phyloP scores from a whole-genome alignment of 2,113 vertebrate genomes.

The Sardina pilchardus region DNA sequence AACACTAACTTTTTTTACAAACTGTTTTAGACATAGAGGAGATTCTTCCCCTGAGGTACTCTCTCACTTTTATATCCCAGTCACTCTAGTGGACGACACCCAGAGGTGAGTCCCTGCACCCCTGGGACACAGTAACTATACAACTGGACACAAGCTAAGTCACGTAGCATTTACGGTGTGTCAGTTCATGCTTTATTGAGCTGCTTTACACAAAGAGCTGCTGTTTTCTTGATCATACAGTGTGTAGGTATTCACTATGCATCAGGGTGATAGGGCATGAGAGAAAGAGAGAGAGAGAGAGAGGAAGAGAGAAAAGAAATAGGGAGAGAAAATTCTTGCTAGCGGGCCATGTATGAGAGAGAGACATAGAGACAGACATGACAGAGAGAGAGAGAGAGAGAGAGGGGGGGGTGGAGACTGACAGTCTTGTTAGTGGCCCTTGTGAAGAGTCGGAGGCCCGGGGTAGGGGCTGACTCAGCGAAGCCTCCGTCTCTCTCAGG shows the following conservation, averaged over 20 bases:
- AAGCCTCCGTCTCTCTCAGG: neutral
- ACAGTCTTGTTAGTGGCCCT: neutral
- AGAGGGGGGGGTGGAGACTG: neutral
- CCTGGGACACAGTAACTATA: neutral
- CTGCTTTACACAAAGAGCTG: neutral
- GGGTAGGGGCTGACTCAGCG: neutral
- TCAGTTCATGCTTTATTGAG: neutral
- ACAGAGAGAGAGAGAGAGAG: neutral
- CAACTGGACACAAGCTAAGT: neutral
- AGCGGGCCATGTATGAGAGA: neutral
- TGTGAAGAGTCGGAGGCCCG: neutral
- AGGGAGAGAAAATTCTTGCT: neutral
- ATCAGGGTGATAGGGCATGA: neutral
- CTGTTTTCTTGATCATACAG: neutral
- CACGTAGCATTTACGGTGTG: neutral
- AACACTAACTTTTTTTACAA: too few relatives aligned
- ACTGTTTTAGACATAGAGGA: too few relatives aligned
- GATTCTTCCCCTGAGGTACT: too few relatives aligned
- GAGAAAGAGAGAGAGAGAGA: neutral
- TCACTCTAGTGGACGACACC: too few relatives aligned
- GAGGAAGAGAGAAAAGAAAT: neutral
- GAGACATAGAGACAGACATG: neutral
- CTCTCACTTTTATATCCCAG: too few relatives aligned
- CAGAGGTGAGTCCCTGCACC: too few relatives aligned
- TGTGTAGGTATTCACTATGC: too few relatives aligned